Conservation (phyloP, 2,113 vertebrate genomes). For the Hemiscyllium ocellatum region DNA sequence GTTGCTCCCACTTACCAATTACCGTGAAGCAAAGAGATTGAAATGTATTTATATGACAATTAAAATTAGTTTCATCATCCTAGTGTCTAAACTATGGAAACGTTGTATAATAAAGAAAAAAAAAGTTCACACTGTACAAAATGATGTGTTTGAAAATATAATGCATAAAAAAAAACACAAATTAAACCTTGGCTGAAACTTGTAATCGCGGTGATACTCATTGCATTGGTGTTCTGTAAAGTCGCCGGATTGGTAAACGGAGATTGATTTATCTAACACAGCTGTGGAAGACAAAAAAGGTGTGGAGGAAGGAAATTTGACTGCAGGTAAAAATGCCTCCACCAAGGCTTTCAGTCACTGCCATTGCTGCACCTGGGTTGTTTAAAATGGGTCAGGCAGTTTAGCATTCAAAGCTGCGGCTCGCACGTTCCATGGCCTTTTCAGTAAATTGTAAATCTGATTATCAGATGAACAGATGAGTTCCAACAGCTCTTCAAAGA, state of each 20-base stretch:
- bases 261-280: slow-evolving; percentile 54
- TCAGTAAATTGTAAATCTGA: slow-evolving; percentile 54
- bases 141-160: slow-evolving; percentile 34
- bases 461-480: slow-evolving; percentile 52
- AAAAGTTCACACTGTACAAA: slow-evolving; percentile 14
- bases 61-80: slow-evolving; percentile 32
- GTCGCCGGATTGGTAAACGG: slow-evolving; percentile 50
- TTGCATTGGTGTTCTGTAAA: slow-evolving; percentile 41
- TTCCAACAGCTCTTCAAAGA: slow-evolving; percentile 47
- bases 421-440: slow-evolving; percentile 36
- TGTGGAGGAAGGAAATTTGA: slow-evolving; percentile 47
- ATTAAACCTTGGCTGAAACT: not conserved
- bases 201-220: slow-evolving; percentile 41
- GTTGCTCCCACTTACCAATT: not conserved
- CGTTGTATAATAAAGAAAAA: slow-evolving; percentile 14
- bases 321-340: slow-evolving; percentile 53
- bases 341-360: slow-evolving; percentile 52
- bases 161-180: slow-evolving; percentile 39
- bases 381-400: slow-evolving; percentile 51
- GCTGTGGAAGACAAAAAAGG: slow-evolving; percentile 54
- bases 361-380: slow-evolving; percentile 63
- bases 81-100: slow-evolving; percentile 28
- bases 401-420: slow-evolving; percentile 38
- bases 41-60: slow-evolving; percentile 37
- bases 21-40: not conserved